Conservation (phyloP, 2,113 vertebrate genomes). For the Vimba vimba region DNA sequence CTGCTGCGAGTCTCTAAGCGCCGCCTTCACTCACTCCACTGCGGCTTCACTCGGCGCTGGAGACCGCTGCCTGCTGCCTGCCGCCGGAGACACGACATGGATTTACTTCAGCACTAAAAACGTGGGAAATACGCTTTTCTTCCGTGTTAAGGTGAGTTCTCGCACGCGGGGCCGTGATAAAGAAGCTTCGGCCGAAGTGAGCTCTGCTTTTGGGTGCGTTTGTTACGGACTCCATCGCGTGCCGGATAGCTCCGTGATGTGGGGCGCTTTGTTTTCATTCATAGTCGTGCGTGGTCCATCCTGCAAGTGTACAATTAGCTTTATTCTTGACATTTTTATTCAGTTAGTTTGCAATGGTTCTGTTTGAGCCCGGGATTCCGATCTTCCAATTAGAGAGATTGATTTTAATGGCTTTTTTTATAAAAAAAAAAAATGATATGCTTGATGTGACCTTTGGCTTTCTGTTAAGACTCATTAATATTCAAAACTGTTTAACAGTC, state of each 20-base stretch:
- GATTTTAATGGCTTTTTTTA: background rate
- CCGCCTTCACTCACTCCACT: conserved; percentile 41
- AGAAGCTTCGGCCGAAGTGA: background rate
- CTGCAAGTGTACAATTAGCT: background rate
- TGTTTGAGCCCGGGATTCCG: background rate
- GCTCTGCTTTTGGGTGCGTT: background rate
- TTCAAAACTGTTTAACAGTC: conserved; percentile 18
- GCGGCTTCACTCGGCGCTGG: conserved; percentile 16
- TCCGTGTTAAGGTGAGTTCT: conserved; percentile 28
- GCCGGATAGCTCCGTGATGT: conserved; percentile 12
- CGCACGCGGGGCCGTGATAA: background rate
- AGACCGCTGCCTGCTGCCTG: background rate
- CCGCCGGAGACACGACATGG: conserved; percentile 8
- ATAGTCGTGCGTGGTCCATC: conserved; percentile 10
- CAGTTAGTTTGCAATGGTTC: background rate
- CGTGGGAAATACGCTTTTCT: conserved; percentile 23
- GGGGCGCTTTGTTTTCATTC: conserved; percentile 32
- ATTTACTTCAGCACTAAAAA: conserved; percentile 14
- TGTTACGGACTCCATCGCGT: conserved; percentile 13
- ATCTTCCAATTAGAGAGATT: background rate
- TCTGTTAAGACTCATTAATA: background rate
- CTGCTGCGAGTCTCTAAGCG: conserved; percentile 27
- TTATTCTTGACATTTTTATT: background rate
- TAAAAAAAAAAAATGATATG: background rate
- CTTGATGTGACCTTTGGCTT: background rate